Conservation (phyloP, 2,888 invertebrate genomes). For the Euclidia mi region DNA sequence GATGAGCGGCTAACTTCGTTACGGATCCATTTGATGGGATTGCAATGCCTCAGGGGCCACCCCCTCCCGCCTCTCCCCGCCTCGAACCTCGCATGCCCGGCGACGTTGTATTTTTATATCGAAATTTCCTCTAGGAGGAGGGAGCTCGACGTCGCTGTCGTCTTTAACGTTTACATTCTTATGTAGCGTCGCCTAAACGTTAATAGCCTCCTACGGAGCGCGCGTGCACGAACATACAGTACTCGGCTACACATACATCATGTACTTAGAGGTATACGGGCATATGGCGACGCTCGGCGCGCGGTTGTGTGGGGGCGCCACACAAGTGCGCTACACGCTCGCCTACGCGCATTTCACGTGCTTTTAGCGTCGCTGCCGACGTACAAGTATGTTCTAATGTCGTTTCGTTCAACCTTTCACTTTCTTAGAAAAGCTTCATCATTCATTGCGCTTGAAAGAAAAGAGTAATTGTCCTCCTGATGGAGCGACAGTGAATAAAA, state of each 20-base stretch:
- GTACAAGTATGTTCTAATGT: constrained; percentile 79
- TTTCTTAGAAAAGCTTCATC: constrained; percentile 75
- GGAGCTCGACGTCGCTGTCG: constrained; percentile 82
- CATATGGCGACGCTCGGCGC: background rate
- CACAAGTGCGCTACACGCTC: constrained; percentile 33
- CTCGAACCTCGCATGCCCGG: constrained; percentile 68
- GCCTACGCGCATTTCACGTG: constrained; percentile 77
- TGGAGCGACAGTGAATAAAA: constrained; percentile 73
- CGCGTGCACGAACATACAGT: constrained; percentile 67
- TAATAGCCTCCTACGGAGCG: constrained; percentile 86
- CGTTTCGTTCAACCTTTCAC: constrained; percentile 81
- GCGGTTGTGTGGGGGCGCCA: constrained; percentile 29
- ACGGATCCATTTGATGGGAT: constrained; percentile 95
- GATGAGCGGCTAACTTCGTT: constrained; percentile 93
- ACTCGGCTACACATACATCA: constrained; percentile 32
- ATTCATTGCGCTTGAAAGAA: constrained; percentile 72
- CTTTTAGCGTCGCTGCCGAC: constrained; percentile 79
- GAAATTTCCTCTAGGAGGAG: constrained; percentile 88
- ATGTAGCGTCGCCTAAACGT: constrained; percentile 88
- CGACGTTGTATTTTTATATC: constrained; percentile 89
- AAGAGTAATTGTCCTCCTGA: constrained; percentile 71
- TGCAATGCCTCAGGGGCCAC: constrained; percentile 90
- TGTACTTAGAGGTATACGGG: constrained; percentile 42
- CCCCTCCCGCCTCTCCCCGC: constrained; percentile 62
- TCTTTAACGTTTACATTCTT: constrained; percentile 90